Conservation (phyloP, 2,113 vertebrate species). For the Gambusia affinis region DNA sequence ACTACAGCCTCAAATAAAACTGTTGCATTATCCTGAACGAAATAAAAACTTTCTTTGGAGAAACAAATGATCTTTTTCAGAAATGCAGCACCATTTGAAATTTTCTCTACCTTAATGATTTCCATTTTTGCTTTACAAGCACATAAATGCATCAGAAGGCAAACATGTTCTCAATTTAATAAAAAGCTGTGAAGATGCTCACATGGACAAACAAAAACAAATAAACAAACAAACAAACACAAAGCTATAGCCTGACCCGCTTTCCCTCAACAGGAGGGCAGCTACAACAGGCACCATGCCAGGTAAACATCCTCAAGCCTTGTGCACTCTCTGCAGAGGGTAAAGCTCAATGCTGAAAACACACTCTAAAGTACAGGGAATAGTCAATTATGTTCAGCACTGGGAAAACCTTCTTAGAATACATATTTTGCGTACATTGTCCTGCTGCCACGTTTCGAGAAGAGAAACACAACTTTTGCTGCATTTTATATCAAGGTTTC, state of each 20-base stretch:
- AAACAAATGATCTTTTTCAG: slow-evolving; percentile 21
- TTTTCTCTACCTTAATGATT: slow-evolving; percentile 50
- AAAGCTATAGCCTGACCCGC: slow-evolving; percentile 73
- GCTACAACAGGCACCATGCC: slow-evolving; percentile 80
- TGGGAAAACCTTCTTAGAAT: slow-evolving; percentile 55
- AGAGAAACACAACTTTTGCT: slow-evolving; percentile 48
- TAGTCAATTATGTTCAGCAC: slow-evolving; percentile 72
- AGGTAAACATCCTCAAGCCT: slow-evolving; percentile 82
- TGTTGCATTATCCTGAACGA: slow-evolving; percentile 24
- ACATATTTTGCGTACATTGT: slow-evolving; percentile 55
- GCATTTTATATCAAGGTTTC: slow-evolving; percentile 62
- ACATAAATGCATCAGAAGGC: slow-evolving; percentile 11
- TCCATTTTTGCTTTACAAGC: slow-evolving; percentile 11
- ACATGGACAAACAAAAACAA: slow-evolving; percentile 37
- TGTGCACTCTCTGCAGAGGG: slow-evolving; percentile 77
- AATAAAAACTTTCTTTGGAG: slow-evolving; percentile 54
- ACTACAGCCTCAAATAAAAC: slow-evolving; percentile 9
- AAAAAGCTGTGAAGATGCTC: slow-evolving; percentile 32
- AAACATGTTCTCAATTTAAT: slow-evolving; percentile 18
- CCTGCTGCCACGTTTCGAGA: slow-evolving; percentile 55
- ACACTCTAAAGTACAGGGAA: slow-evolving; percentile 62
- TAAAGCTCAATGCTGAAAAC: slow-evolving; percentile 70
- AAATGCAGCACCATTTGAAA: slow-evolving; percentile 34
- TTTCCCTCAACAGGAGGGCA: slow-evolving; percentile 76
- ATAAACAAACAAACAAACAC: slow-evolving; percentile 54